These are phyloP conservation scores for Ctena decussata DNA, from an alignment of 2,888 invertebrate species.

Conservation along the genomic window DNA sequence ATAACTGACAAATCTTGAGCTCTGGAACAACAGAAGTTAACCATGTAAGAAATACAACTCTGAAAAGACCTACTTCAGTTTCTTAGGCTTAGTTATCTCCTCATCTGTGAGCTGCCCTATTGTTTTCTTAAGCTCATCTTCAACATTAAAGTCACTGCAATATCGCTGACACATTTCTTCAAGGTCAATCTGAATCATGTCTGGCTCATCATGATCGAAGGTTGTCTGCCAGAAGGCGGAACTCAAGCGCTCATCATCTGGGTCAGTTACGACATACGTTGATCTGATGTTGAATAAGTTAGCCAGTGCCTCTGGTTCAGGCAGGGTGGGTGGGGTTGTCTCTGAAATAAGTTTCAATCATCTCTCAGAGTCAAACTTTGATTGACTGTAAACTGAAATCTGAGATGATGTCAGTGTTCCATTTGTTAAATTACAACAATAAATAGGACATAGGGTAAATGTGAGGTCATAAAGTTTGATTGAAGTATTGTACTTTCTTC, in stretches of 20 bases:
- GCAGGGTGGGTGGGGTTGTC: constrained; percentile 85
- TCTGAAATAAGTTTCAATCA: too few species aligned
- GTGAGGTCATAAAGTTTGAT: too few species aligned
- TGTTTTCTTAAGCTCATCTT: constrained; percentile 86
- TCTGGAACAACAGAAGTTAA: too few species aligned
- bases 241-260: constrained; percentile 91
- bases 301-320: constrained; percentile 90
- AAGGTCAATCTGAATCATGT: constrained; percentile 90
- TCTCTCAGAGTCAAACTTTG: too few species aligned
- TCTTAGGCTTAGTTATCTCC: constrained; percentile 71
- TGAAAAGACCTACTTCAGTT: constrained; percentile 58
- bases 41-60: too few species aligned
- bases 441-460: too few species aligned
- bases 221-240: constrained; percentile 91
- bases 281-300: constrained; percentile 91
- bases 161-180: constrained; percentile 90
- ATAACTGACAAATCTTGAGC: too few species aligned
- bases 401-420: too few species aligned
- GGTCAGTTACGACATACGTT: constrained; percentile 89
- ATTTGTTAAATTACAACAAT: too few species aligned
- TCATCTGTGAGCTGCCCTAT: constrained; percentile 69
- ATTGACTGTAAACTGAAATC: too few species aligned
- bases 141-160: constrained; percentile 87
- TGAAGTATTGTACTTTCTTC: too few species aligned
- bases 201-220: constrained; percentile 87